These are phyloP conservation scores for Stenurella melanura DNA, from an alignment of 2,888 invertebrate genomes.

Conservation along the genomic window DNA sequence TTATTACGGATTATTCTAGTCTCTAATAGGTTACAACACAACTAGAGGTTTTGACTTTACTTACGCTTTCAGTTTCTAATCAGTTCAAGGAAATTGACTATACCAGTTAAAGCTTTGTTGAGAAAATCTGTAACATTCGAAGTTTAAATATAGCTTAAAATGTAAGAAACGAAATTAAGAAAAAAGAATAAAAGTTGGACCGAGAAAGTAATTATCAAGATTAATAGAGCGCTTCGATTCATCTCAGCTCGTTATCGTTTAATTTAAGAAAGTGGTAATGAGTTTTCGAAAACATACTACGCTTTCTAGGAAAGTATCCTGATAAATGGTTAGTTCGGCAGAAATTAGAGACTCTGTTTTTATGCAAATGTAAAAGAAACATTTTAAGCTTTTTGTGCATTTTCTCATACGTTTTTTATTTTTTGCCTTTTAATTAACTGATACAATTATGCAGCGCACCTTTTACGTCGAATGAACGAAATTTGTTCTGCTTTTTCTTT, in stretches of 20 bases:
- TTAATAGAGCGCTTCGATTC: slow-evolving; percentile 22
- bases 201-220: slow-evolving; percentile 24
- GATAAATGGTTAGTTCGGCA: too few species aligned
- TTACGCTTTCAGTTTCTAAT: background rate
- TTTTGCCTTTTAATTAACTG: too few species aligned
- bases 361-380: too few species aligned
- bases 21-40: background rate
- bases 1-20: background rate
- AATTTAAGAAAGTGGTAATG: slow-evolving; percentile 27
- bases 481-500: too few species aligned
- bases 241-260: slow-evolving; percentile 13
- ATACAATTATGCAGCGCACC: too few species aligned
- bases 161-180: slow-evolving; percentile 17
- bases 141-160: slow-evolving; percentile 17
- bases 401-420: too few species aligned
- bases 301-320: slow-evolving; percentile 10
- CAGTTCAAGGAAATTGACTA: slow-evolving; percentile 1
- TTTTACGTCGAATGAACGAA: too few species aligned
- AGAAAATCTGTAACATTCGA: slow-evolving; percentile 23
- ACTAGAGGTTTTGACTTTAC: background rate
- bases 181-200: slow-evolving; percentile 17
- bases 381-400: too few species aligned
- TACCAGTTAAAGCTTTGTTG: slow-evolving; percentile 12
- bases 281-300: slow-evolving; percentile 14
- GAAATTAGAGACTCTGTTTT: too few species aligned